A percentile compares a stretch with the other conserved stretches of the same genome.
These are phyloP conservation scores for Podarcis raffonei DNA, from an alignment of 2,113 vertebrate species.

Conservation along the genomic window DNA sequence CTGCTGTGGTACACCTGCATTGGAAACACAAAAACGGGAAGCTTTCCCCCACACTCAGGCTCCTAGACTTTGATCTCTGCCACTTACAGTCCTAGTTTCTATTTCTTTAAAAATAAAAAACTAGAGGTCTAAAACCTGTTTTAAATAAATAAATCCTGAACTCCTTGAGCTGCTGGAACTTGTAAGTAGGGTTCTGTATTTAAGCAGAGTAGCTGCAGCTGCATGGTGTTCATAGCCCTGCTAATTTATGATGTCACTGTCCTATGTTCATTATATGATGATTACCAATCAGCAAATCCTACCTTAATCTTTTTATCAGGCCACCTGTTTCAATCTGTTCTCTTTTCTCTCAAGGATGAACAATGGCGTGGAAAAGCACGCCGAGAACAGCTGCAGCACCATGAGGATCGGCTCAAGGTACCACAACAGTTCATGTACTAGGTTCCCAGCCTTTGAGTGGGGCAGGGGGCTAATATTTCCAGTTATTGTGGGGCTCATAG, in stretches of 20 bases:
- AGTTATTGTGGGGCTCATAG: neutral
- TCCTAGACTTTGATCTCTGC: neutral
- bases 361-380: conserved; percentile 82
- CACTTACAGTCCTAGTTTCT: neutral
- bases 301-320: neutral
- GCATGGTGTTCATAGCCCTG: neutral
- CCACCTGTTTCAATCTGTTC: neutral
- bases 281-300: too few relatives aligned
- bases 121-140: neutral
- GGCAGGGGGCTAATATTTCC: too few relatives aligned
- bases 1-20: neutral
- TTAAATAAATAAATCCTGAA: neutral
- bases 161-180: neutral
- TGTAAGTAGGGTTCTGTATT: neutral
- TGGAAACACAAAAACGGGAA: too few relatives aligned
- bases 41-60: neutral
- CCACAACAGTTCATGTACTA: rapidly evolving
- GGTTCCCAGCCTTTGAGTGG: neutral
- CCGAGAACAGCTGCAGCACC: conserved; percentile 80
- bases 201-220: too few relatives aligned
- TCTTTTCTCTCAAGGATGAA: conserved; percentile 74
- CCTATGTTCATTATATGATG: neutral
- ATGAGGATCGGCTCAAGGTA: conserved; percentile 85
- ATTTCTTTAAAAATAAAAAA: neutral
- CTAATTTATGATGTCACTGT: neutral